Conservation (phyloP, 2,797 vertebrate genomes). For the Argya squamiceps region DNA sequence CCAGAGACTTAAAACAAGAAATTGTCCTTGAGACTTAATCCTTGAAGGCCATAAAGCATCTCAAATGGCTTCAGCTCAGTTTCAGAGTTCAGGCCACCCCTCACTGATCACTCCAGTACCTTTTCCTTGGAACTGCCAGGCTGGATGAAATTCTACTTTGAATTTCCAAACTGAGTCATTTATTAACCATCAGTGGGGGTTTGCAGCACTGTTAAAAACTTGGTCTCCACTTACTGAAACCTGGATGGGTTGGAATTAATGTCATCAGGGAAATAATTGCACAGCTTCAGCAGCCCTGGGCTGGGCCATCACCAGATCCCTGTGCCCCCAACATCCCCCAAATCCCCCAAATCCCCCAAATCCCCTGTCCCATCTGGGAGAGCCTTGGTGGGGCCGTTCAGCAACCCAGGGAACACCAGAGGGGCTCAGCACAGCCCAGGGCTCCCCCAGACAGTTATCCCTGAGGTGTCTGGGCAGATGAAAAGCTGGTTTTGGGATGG, state of each 20-base stretch:
- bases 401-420: neutral
- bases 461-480: neutral
- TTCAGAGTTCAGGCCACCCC: neutral
- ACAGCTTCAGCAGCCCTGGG: constrained; percentile 5
- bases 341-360: too few species aligned
- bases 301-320: neutral
- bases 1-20: neutral
- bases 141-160: neutral
- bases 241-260: neutral
- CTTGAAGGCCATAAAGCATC: neutral
- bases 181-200: neutral
- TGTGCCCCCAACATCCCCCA: neutral
- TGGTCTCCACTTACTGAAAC: neutral
- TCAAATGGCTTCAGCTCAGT: neutral
- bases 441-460: neutral
- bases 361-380: too few species aligned
- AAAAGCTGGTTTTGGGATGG: neutral
- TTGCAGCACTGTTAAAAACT: neutral
- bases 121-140: neutral
- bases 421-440: neutral
- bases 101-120: neutral
- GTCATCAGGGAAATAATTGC: neutral
- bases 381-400: too few species aligned
- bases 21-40: neutral
- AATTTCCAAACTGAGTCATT: neutral